Percentiles rank a stretch among this genome's conserved stretches.
These are phyloP conservation scores for Phalacrocorax carbo DNA, from an alignment of 2,113 vertebrate genomes.

Conservation along the genomic window DNA sequence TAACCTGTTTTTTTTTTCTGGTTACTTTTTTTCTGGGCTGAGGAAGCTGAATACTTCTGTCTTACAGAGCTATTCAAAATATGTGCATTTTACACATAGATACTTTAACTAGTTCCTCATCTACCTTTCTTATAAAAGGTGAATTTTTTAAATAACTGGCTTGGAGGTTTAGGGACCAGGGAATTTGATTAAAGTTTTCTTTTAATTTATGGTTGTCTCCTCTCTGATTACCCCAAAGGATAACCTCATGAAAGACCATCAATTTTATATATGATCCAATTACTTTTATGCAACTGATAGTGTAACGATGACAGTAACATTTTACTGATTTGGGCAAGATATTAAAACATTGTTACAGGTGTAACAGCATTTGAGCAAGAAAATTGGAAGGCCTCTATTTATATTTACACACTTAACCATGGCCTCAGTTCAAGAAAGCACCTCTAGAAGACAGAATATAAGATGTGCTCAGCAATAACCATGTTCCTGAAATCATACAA, in stretches of 20 bases:
- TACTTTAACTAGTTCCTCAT: not conserved
- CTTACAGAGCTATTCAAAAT: not conserved
- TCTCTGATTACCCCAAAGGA: not conserved
- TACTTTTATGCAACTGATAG: not conserved
- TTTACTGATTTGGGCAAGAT: not conserved
- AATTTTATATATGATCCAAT: not conserved
- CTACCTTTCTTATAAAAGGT: not conserved
- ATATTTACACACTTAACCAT: not conserved
- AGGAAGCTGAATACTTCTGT: not conserved
- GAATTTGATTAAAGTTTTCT: not conserved
- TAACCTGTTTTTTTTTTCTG: not conserved
- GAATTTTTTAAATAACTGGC: not conserved
- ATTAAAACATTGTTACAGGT: not conserved
- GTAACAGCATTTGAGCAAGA: not conserved
- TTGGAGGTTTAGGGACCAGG: not conserved
- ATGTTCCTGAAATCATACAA: not conserved
- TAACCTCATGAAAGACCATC: not conserved
- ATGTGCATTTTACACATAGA: not conserved
- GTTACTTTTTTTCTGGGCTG: not conserved
- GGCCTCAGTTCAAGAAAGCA: not conserved
- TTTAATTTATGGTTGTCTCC: not conserved
- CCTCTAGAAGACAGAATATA: not conserved
- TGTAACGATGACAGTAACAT: not conserved
- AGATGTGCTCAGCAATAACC: not conserved
- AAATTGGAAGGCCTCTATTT: not conserved